A percentile compares a stretch with the other conserved stretches of the same genome.
Evolutionary conservation across 2,797 vertebrate genomes (phyloP).

Genomic region (Hylomyscus alleni): DNA sequence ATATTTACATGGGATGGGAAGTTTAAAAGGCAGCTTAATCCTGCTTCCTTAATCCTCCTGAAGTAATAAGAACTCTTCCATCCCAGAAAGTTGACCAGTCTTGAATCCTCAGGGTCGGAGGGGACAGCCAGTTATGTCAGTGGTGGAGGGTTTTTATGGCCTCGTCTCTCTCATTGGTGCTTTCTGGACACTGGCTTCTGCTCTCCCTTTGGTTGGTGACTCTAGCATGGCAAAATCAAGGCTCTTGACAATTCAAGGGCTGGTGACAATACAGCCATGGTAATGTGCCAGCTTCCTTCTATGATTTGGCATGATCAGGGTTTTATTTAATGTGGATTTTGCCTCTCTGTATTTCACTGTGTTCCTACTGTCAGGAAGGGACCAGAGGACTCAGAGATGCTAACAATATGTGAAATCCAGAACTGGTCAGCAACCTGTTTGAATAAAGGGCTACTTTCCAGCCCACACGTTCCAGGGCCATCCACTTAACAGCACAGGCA

Average conservation of each 20-base stretch:
- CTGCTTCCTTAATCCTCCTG: neutral
- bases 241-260: neutral
- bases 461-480: neutral
- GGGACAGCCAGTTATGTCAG: neutral
- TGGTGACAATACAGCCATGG: neutral
- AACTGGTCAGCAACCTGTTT: neutral
- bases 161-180: neutral
- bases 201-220: neutral
- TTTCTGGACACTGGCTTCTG: neutral
- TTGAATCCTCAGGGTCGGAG: neutral
- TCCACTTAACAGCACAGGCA: neutral
- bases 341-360: neutral
- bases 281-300: neutral
- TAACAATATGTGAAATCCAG: neutral
- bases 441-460: neutral
- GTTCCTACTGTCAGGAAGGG: neutral
- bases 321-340: neutral
- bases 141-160: neutral
- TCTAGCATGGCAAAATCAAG: neutral
- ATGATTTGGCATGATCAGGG: neutral
- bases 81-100: conserved; percentile 9
- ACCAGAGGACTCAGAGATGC: neutral
- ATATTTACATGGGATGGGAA: conserved; percentile 7
- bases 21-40: conserved; percentile 13
- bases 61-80: conserved; percentile 11